These are phyloP conservation scores for Coilia nasus DNA, from an alignment of 2,797 vertebrate species.

Conservation along the genomic window DNA sequence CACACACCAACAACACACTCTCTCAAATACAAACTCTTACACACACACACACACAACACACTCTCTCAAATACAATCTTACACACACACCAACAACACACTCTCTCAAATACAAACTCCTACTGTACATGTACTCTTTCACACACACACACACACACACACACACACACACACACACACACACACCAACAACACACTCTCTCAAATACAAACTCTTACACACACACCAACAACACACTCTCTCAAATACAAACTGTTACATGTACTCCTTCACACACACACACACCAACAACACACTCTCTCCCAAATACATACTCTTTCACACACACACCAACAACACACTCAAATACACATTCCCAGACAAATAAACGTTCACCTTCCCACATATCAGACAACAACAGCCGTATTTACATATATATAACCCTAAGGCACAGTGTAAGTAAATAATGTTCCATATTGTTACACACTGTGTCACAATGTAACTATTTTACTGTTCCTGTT, in stretches of 20 bases:
- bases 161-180: neutral
- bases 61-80: neutral
- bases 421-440: too few relatives aligned
- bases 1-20: slow-evolving; percentile 1
- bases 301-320: neutral
- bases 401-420: too few relatives aligned
- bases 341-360: neutral
- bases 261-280: neutral
- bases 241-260: neutral
- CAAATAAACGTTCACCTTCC: too few relatives aligned
- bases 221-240: neutral
- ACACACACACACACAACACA: neutral
- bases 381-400: too few relatives aligned
- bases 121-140: too few relatives aligned
- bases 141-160: too few relatives aligned
- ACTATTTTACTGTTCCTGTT: too few relatives aligned
- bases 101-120: neutral
- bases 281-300: too few relatives aligned
- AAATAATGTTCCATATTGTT: too few relatives aligned
- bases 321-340: neutral
- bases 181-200: neutral
- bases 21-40: neutral
- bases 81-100: neutral
- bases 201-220: neutral
- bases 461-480: too few relatives aligned